Conservation (phyloP, 2,888 invertebrate species). For the Stenurella melanura region DNA sequence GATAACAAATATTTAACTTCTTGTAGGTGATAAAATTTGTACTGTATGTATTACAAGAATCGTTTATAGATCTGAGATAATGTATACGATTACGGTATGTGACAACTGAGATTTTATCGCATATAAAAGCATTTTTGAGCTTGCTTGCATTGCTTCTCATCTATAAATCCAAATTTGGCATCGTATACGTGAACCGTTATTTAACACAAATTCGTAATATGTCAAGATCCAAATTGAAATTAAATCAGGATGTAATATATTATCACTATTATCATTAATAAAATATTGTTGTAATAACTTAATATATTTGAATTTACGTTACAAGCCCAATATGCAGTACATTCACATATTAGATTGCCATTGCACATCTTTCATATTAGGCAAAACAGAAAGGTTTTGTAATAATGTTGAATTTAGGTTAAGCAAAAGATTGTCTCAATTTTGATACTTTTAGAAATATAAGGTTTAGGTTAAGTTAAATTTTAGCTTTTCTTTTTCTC, state of each 20-base stretch:
- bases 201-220: constrained; percentile 1
- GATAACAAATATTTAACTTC: constrained; percentile 32
- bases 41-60: constrained; percentile 25
- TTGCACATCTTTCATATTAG: no score
- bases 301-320: no score
- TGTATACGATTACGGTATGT: constrained; percentile 40
- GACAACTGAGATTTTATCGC: constrained; percentile 33
- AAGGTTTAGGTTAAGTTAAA: no score
- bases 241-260: background rate
- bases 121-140: constrained; percentile 15
- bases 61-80: constrained; percentile 39
- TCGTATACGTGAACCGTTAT: background rate
- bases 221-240: background rate
- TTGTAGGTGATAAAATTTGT: constrained; percentile 32
- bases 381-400: no score
- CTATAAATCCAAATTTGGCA: constrained; percentile 9
- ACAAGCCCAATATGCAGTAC: no score
- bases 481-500: no score
- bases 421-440: no score
- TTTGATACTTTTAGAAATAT: no score
- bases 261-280: no score
- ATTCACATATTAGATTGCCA: no score
- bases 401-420: no score
- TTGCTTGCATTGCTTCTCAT: constrained; percentile 6
- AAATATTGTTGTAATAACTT: no score